phyloP scores from a whole-genome alignment of 1,140 invertebrate species.

The Drosophila rhopaloa region DNA sequence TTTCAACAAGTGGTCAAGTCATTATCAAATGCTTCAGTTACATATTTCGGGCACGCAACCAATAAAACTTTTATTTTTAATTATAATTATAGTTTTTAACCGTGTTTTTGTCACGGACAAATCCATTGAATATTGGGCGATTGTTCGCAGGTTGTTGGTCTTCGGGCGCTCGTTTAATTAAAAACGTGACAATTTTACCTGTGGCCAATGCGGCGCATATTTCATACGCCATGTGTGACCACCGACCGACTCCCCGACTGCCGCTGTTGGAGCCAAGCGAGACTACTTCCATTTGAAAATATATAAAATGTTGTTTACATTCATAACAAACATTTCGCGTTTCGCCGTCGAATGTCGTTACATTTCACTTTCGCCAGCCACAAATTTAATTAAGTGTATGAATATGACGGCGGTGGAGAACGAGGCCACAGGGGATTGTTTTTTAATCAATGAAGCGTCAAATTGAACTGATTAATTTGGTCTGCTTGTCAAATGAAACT shows the following conservation, averaged over 20 bases:
- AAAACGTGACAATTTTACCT: conserved; percentile 82
- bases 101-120: conserved; percentile 25
- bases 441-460: conserved; percentile 51
- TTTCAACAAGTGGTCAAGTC: conserved; percentile 57
- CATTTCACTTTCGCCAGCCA: conserved; percentile 68
- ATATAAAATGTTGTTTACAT: conserved; percentile 62
- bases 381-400: conserved; percentile 78
- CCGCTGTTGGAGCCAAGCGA: not conserved
- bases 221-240: conserved; percentile 67
- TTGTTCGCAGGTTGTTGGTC: conserved; percentile 28
- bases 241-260: conserved; percentile 1
- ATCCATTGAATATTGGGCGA: conserved; percentile 60
- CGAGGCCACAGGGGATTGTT: conserved; percentile 16
- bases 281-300: conserved; percentile 11
- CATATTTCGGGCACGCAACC: conserved; percentile 58
- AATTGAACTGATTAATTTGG: conserved; percentile 54
- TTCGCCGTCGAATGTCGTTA: conserved; percentile 53
- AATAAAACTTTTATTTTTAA: conserved; percentile 68
- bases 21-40: conserved; percentile 31
- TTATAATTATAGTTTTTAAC: conserved; percentile 60
- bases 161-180: conserved; percentile 64
- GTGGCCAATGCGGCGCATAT: conserved; percentile 64
- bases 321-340: conserved; percentile 41
- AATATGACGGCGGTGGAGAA: conserved; percentile 16
- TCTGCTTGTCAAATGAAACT: conserved; percentile 14